Base-by-base conservation (phyloP, 2,797 vertebrate species). In the Pyrocephalus nanus region DNA sequence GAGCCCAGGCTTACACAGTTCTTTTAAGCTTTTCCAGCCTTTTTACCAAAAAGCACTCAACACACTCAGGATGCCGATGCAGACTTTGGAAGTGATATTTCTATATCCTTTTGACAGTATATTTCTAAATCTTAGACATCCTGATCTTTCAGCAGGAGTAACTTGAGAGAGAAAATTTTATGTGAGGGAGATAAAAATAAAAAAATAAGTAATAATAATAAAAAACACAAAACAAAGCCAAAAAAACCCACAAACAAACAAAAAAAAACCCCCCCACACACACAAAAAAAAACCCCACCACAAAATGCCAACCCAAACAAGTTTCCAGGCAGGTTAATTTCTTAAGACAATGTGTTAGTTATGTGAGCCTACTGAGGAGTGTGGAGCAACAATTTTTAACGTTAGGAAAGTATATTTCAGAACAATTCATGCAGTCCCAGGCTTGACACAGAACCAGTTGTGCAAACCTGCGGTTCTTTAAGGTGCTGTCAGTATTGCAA, bases 231-330 rank as follows among this genome's bases (percentile, higher is more conserved):
- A 43, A 8, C 42, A 43, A 42, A 42, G 7, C 40, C 14, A 42
- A 42, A 42, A 14, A 42, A 40, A 40, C 11, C 40, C 40, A 40
- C n/a, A n/a, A 40, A 40, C 40, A 40, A 40, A 40, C 40, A 40
- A 40, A 42, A 13, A 42, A 42, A 42, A 42, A 42, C 40, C 40
- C 12, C 20, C n/a, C n/a, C n/a, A n/a, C n/a, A n/a, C n/a, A n/a
- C n/a, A 40, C 40, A 40, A 40, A 42, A 13, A 42, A 42, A 42
- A 42, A 42, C 40, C 40, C 12, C 20, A n/a, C n/a, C n/a, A 5
- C 4, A 6, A 38, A 18, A 6, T 11, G 17, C 6, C 19, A 42
- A 53, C 27, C 29, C 17, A 30, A 0, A 42, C 0, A 4, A 3
- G 61, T 88, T 75, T 70, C 13, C 21, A 50, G 34, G 3, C 36